A percentile compares a stretch with the other conserved stretches of the same genome.
These are phyloP conservation scores for Drosophila pruinosa DNA, from an alignment of 1,140 invertebrate genomes.

Conservation along the genomic window DNA sequence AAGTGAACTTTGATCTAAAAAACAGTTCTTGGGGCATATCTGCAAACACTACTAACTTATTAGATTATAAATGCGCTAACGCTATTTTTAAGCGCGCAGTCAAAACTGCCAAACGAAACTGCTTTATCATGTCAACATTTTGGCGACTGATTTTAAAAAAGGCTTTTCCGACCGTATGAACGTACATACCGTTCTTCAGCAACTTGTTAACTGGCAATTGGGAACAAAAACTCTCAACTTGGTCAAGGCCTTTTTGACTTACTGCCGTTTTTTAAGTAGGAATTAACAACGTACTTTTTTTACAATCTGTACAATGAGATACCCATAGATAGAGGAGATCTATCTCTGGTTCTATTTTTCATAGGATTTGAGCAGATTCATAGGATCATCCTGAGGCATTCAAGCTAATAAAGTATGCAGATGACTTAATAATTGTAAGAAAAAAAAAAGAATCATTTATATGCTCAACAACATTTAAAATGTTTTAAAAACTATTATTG, in stretches of 20 bases:
- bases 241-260: conserved; percentile 10
- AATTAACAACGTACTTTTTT: background rate
- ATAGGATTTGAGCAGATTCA: background rate
- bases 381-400: background rate
- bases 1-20: too few species aligned
- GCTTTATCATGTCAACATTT: background rate
- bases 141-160: too few species aligned
- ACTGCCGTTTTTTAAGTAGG: background rate
- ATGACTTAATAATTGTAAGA: background rate
- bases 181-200: background rate
- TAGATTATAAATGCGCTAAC: too few species aligned
- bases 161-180: background rate
- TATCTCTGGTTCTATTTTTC: background rate
- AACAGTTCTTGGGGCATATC: too few species aligned
- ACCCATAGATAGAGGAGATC: background rate
- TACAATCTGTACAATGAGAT: background rate
- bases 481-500: background rate
- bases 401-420: background rate
- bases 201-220: background rate
- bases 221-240: conserved; percentile 3
- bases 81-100: too few species aligned
- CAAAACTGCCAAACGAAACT: too few species aligned
- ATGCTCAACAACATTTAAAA: background rate
- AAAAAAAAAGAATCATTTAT: background rate
- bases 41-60: too few species aligned